Evolutionary conservation across 1,140 invertebrate species (phyloP).

Genomic region (Saccostrea echinata): DNA sequence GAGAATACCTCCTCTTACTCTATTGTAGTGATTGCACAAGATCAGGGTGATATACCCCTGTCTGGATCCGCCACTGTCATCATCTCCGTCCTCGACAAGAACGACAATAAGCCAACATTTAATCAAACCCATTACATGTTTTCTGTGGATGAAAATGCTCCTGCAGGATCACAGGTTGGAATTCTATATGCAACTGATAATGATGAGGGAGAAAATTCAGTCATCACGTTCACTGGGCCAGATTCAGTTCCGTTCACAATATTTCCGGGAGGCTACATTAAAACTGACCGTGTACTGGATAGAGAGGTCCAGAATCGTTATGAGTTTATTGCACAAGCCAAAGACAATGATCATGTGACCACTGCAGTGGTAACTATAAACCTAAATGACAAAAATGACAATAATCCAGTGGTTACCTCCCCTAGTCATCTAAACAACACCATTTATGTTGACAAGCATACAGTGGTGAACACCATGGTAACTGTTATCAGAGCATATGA

Average conservation of each 20-base stretch:
- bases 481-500: conserved; percentile 67
- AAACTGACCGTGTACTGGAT: conserved; percentile 89
- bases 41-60: conserved; percentile 84
- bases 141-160: conserved; percentile 86
- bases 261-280: conserved; percentile 81
- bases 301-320: conserved; percentile 90
- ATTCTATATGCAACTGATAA: conserved; percentile 93
- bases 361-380: conserved; percentile 68
- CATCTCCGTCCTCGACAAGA: conserved; percentile 86
- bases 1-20: conserved; percentile 84
- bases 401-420: conserved; percentile 85
- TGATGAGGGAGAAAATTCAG: conserved; percentile 91
- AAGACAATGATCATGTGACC: conserved; percentile 86
- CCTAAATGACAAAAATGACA: conserved; percentile 92
- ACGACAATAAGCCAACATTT: conserved; percentile 75
- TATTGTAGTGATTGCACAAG: conserved; percentile 79
- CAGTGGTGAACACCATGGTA: conserved; percentile 64
- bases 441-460: conserved; percentile 62
- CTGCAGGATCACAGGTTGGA: conserved; percentile 87
- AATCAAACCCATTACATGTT: conserved; percentile 66
- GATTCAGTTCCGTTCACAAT: conserved; percentile 60
- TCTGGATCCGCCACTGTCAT: conserved; percentile 69
- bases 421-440: conserved; percentile 72
- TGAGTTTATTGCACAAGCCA: conserved; percentile 85
- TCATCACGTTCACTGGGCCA: conserved; percentile 86